These are phyloP conservation scores for Oceanodroma tethys DNA, from an alignment of 2,113 vertebrate species.

Conservation along the genomic window DNA sequence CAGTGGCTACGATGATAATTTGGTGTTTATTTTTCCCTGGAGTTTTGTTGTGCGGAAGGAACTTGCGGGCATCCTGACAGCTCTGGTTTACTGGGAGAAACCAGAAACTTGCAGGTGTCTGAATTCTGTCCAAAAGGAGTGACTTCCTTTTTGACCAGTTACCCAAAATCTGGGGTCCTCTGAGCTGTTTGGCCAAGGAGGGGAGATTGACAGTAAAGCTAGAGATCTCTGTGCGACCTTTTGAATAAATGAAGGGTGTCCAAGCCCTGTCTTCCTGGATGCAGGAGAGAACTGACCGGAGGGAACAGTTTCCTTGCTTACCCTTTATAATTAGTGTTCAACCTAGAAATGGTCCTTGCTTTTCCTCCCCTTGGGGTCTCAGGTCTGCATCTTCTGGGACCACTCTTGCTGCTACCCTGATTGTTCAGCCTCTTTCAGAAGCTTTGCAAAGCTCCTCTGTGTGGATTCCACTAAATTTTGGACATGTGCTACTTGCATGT, in stretches of 20 bases:
- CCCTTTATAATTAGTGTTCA: neutral
- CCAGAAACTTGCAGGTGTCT: neutral
- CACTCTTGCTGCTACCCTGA: neutral
- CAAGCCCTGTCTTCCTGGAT: neutral
- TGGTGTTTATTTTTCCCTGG: neutral
- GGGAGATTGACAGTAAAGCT: neutral
- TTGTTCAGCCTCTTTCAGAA: neutral
- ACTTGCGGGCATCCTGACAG: neutral
- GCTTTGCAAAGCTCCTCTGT: neutral
- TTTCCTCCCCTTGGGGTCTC: neutral
- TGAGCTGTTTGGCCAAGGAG: neutral
- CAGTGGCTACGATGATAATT: neutral
- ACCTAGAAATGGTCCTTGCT: neutral
- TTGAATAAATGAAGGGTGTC: too few species aligned
- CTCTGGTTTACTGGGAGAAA: neutral
- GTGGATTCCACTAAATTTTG: neutral
- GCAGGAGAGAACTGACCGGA: neutral
- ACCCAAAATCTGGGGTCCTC: neutral
- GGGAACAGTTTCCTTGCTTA: neutral
- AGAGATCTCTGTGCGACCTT: neutral
- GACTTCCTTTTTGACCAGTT: neutral
- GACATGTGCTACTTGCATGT: neutral
- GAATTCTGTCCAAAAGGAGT: neutral
- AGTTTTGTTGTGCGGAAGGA: neutral
- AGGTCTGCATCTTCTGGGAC: neutral